Evolutionary conservation across 2,888 invertebrate species (phyloP).

Genomic region (Smittia sp.): DNA sequence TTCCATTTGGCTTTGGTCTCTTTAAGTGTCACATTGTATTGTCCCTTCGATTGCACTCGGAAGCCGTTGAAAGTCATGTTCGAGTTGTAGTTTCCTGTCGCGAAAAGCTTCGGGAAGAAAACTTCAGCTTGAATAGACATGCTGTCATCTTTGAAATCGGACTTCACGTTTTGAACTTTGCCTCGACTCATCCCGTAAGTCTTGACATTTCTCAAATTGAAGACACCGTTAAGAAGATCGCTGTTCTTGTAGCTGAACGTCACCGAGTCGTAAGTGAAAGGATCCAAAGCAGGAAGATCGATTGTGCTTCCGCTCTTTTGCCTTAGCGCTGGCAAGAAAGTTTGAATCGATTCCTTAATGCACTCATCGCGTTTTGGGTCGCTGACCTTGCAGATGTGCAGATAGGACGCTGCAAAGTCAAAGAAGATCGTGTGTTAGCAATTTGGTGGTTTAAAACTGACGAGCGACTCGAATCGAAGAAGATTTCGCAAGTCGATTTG

Average conservation of each 20-base stretch:
- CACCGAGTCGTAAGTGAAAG: constrained; percentile 48
- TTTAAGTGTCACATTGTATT: constrained; percentile 62
- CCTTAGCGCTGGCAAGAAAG: constrained; percentile 53
- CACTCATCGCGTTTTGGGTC: constrained; percentile 62
- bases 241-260: constrained; percentile 48
- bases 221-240: constrained; percentile 47
- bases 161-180: constrained; percentile 57
- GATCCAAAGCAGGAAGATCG: constrained; percentile 51
- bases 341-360: constrained; percentile 57
- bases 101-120: constrained; percentile 57
- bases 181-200: constrained; percentile 58
- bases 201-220: constrained; percentile 56
- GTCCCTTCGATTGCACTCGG: constrained; percentile 61
- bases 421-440: constrained; percentile 24
- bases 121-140: constrained; percentile 61
- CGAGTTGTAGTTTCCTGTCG: constrained; percentile 62
- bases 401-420: constrained; percentile 55
- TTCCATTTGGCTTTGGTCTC: constrained; percentile 47
- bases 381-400: constrained; percentile 58
- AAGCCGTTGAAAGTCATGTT: constrained; percentile 62
- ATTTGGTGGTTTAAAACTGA: not conserved
- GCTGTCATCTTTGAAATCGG: constrained; percentile 58
- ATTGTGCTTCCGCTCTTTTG: constrained; percentile 32
- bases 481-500: not conserved
- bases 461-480: not conserved